Base-by-base conservation (phyloP, 2,113 vertebrate genomes). In the Rhipidura dahli region DNA sequence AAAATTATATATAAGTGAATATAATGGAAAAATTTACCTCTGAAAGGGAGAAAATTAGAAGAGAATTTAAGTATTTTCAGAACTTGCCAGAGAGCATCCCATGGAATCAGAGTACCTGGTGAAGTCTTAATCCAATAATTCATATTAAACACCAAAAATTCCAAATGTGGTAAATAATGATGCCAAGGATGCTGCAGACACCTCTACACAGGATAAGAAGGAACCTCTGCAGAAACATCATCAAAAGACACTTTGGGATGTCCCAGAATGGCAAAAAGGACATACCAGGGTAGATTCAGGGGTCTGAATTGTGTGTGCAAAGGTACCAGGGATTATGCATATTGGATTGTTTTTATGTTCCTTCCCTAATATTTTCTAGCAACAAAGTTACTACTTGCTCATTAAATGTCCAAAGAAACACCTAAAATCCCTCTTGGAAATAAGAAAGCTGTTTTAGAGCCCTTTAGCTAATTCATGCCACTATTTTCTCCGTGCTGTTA, bases 191-290 rank as follows among this genome's bases (percentile, higher is more conserved):
- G 75, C 17, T 68, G 39, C 51, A 59, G 44, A 45, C 6, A 6
- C 7, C n/a, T 53, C 20, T 27, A 16, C 0, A 0, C 7, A 47
- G 39, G 49, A 31, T 39, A 51, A 24, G 15, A 1, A 26, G 21
- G 37, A 57, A 31, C 39, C 21, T 11, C 24, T 47, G 23, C 45
- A 65, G 37, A 69, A 69, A 51, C 21, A 13, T 13, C 22, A 5
- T 13, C 42, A 31, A 30, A 56, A 79, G 28, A 26, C 22, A 11
- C 1, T 24, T n/a, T 40, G 31, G 39, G 51, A 13, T 59, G 28
- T 31, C n/a, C 42, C 83, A 70, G 27, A 49, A 33, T 18, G 39
- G 7, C 35, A 63, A 53, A 84, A 90, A 70, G 9, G 5, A 8
- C 44, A 69, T 13, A 17, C 6, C 13, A 15, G 9, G 11, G 5